Base-by-base conservation (phyloP, 2,888 invertebrate genomes). In the Lagria hirta region DNA sequence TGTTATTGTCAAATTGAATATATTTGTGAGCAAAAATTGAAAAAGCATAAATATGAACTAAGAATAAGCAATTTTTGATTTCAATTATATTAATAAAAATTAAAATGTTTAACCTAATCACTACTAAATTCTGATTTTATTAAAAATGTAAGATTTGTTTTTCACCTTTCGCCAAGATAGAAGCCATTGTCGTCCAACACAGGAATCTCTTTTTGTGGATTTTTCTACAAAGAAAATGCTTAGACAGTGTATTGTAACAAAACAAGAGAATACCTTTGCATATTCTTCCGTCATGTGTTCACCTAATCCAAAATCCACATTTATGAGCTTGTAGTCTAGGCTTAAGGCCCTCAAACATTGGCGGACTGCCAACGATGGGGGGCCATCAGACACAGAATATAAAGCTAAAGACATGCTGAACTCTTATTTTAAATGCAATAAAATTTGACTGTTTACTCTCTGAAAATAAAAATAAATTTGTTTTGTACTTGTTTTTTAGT, bases 121-220 rank as follows among this genome's bases (percentile, higher is more conserved):
- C n/a, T n/a, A n/a, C n/a, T n/a, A n/a, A n/a, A n/a, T n/a, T n/a
- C n/a, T n/a, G n/a, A n/a, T n/a, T n/a, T n/a, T n/a, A n/a, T n/a
- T n/a, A n/a, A n/a, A n/a, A n/a, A n/a, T n/a, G n/a, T n/a, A n/a
- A n/a, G n/a, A n/a, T n/a, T n/a, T n/a, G 23, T 36, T 32, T 41
- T 32, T 44, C 58, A 70, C 72, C 88, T 89, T 72, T 91, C 91
- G 54, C 88, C 80, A 34, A 92, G 70, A 52, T 75, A 77, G 64
- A 90, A 86, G 12, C 88, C 88, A 58, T 84, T 78, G 61, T 92
- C 91, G 49, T 88, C 84, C 40, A 92, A 65, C 1, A 85, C 82
- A 1, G 88, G 84, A 60, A 87, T 85, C 68, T 87, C 86, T 64
- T 84, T 85, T 69, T 86, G 86, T 0, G 86, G 86, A 69, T 86